Evolutionary conservation across 2,888 invertebrate species (phyloP), one percentile per base, ranked within the genome.

Genomic region (Pristionchus entomophagus): DNA sequence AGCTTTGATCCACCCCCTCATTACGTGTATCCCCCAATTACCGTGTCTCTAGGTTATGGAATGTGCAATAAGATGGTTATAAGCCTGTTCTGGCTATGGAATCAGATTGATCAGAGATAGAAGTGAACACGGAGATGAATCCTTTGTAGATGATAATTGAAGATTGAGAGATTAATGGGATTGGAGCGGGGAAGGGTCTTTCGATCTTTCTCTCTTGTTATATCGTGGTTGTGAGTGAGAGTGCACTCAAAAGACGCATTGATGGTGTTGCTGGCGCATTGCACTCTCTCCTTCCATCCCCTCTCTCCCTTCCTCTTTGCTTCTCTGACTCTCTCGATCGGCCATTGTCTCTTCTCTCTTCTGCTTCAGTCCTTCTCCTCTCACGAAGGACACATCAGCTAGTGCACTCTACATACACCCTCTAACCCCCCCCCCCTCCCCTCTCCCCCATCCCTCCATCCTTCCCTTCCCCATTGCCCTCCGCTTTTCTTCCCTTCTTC

Each of bases 1-100:
- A 73, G 73, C 73, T 73, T 73, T 73, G 73, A 73, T 73, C 73
- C 41, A 17, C 73, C 73, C 73, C 65, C 41, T n/a, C 38, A 73
- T 69, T 73, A 73, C 73, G 73, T 41, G 73, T 73, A 32, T 22
- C 41, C 73, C n/a, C 45, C 38, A n/a, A 32, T 35, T 65, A 65
- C 65, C 35, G 65, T 35, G 65, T 65, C 32, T 65, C 19, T 73
- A 73, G 73, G 73, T 26, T 73, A 73, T 73, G 73, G 38, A 73
- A 73, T 45, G 73, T 73, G 73, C 73, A 73, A 73, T 73, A 73
- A 73, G 38, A 41, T 41, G 73, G 26, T 45, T 73, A 73, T 73
- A 32, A 41, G 26, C 45, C 6, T 45, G 45, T 45, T n/a, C n/a
- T n/a, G n/a, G n/a, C n/a, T n/a, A 38, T 69, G 65, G 22, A 29